Conservation (phyloP, 2,888 invertebrate genomes). For the Shargacucullia verbasci region DNA sequence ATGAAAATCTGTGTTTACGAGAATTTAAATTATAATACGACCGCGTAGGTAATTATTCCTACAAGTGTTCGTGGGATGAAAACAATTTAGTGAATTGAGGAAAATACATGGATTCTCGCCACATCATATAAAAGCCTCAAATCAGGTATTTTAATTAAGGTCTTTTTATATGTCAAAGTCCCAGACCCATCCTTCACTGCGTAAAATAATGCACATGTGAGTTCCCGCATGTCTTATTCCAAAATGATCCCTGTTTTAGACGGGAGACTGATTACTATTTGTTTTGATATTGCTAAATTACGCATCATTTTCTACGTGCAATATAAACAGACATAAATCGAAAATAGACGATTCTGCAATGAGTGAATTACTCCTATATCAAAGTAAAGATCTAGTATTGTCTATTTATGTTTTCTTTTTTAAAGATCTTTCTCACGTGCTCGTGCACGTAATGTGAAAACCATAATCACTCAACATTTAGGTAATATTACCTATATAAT, state of each 20-base stretch:
- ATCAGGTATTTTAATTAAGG: too few relatives aligned
- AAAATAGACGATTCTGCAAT: conserved; percentile 23
- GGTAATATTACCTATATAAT: neutral
- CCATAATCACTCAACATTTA: conserved; percentile 1
- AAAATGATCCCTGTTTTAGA: conserved; percentile 13
- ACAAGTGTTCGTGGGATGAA: too few relatives aligned
- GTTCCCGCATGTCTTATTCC: conserved; percentile 9
- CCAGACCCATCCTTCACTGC: too few relatives aligned
- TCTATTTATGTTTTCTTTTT: conserved; percentile 23
- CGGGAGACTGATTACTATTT: conserved; percentile 15
- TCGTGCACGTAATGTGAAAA: conserved; percentile 10
- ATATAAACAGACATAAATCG: conserved; percentile 37
- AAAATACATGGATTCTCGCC: too few relatives aligned
- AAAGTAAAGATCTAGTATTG: conserved; percentile 32
- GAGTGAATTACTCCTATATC: conserved; percentile 35
- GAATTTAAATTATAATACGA: conserved; percentile 12
- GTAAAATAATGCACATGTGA: neutral
- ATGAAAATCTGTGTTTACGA: conserved; percentile 13
- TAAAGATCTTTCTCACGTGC: conserved; percentile 1
- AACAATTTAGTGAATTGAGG: too few relatives aligned
- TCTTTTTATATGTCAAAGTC: too few relatives aligned
- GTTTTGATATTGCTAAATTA: conserved; percentile 30
- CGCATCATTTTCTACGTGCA: conserved; percentile 23
- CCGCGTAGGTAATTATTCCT: conserved; percentile 2
- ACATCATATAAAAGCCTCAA: too few relatives aligned